Conservation (phyloP, 2,113 vertebrate genomes). For the Chitala chitala region DNA sequence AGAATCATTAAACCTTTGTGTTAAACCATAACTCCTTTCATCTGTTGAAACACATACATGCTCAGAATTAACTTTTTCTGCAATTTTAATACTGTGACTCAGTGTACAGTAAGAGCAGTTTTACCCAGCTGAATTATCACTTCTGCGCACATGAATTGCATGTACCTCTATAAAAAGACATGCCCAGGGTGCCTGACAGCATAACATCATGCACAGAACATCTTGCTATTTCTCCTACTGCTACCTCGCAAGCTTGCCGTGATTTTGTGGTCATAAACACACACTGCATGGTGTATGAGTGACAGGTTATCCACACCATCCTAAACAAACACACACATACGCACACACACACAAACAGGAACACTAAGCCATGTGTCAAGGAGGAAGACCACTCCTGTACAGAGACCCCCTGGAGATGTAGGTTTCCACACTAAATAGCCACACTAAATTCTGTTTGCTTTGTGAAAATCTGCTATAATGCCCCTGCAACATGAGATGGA, state of each 20-base stretch:
- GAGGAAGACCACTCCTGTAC: slow-evolving; percentile 36
- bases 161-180: not conserved
- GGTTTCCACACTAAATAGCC: slow-evolving; percentile 31
- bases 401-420: slow-evolving; percentile 40
- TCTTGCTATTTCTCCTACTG: slow-evolving; percentile 36
- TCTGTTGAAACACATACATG: too few relatives aligned
- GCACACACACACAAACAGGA: too few relatives aligned
- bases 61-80: too few relatives aligned
- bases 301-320: not conserved
- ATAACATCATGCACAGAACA: slow-evolving; percentile 25
- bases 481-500: not conserved
- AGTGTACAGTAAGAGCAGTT: not conserved
- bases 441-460: slow-evolving; percentile 35
- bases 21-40: too few relatives aligned
- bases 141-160: not conserved
- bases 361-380: slow-evolving; percentile 43
- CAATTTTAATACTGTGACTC: too few relatives aligned
- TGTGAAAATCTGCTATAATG: slow-evolving; percentile 20
- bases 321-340: too few relatives aligned
- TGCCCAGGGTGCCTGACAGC: slow-evolving; percentile 14
- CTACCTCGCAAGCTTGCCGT: slow-evolving; percentile 40
- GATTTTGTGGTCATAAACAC: slow-evolving; percentile 47
- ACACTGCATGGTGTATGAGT: slow-evolving; percentile 33
- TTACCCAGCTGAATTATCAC: not conserved
- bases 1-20: too few relatives aligned